These are phyloP conservation scores for Artemia sinica DNA, from an alignment of 2,888 invertebrate species.

Conservation along the genomic window DNA sequence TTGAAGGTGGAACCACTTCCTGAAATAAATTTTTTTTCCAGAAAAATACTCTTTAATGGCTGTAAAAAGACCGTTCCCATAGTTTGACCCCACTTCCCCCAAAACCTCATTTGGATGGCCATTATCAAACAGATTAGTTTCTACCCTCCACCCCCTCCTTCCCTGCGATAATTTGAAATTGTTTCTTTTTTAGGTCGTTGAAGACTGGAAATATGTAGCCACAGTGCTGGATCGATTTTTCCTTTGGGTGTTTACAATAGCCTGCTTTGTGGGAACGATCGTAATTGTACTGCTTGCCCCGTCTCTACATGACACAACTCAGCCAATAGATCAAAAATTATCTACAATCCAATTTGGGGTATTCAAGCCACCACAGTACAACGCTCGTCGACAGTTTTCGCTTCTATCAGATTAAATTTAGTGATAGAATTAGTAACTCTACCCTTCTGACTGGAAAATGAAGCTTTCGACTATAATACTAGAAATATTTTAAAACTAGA, in stretches of 20 bases:
- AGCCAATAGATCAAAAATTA: constrained; percentile 72
- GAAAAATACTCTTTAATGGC: too few relatives aligned
- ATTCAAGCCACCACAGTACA: constrained; percentile 12
- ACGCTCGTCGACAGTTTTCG: constrained; percentile 4
- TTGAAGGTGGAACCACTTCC: too few relatives aligned
- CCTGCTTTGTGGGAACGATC: constrained; percentile 74
- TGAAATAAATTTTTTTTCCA: too few relatives aligned
- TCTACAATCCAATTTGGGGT: constrained; percentile 46
- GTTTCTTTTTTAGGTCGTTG: constrained; percentile 55
- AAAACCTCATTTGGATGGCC: too few relatives aligned
- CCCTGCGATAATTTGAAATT: neutral
- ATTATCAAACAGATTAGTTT: too few relatives aligned
- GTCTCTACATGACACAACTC: constrained; percentile 71
- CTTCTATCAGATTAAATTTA: neutral
- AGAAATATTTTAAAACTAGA: too few relatives aligned
- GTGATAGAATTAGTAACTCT: neutral
- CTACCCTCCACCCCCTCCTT: too few relatives aligned
- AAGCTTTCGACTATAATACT: too few relatives aligned
- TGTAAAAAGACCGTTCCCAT: too few relatives aligned
- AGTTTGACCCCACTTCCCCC: too few relatives aligned
- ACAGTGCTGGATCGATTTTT: constrained; percentile 93
- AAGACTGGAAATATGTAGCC: constrained; percentile 94
- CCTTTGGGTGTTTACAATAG: constrained; percentile 83
- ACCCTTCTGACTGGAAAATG: too few relatives aligned
- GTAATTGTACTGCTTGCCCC: constrained; percentile 77